These are phyloP conservation scores for Ylistrum balloti DNA, from an alignment of 1,140 invertebrate species.

Conservation along the genomic window DNA sequence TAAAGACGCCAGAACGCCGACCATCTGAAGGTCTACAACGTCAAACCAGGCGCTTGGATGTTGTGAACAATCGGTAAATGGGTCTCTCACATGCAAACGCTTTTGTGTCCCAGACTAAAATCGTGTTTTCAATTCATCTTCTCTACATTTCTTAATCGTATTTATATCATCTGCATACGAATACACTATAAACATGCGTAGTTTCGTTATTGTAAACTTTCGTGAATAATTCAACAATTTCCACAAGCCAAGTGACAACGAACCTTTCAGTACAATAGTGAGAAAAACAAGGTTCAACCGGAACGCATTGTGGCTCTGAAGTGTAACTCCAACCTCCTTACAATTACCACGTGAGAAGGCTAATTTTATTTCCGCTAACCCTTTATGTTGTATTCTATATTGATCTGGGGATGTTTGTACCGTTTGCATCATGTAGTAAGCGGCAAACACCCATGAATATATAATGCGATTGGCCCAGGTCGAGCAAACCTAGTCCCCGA, in stretches of 20 bases:
- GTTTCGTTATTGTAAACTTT: constrained; percentile 6
- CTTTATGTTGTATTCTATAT: background rate
- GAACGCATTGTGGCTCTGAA: background rate
- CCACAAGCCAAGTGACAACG: background rate
- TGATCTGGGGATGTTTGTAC: background rate
- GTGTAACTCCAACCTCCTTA: background rate
- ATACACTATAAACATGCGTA: background rate
- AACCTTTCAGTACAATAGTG: background rate
- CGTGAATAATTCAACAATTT: constrained; percentile 25
- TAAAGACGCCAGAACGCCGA: constrained; percentile 18
- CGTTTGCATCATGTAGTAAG: constrained; percentile 8
- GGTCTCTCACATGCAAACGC: constrained; percentile 16
- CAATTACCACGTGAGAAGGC: background rate
- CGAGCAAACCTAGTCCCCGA: background rate
- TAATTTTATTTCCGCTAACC: background rate
- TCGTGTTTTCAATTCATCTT: background rate
- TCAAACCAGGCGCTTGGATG: background rate
- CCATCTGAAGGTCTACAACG: background rate
- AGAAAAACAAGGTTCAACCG: background rate
- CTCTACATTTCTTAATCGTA: constrained; percentile 19
- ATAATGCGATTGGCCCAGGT: background rate
- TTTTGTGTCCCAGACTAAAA: background rate
- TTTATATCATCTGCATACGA: constrained; percentile 1
- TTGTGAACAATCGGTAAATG: background rate
- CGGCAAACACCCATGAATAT: constrained; percentile 32